Evolutionary conservation across 2,797 vertebrate genomes (phyloP).

Genomic region (Echiichthys vipera): DNA sequence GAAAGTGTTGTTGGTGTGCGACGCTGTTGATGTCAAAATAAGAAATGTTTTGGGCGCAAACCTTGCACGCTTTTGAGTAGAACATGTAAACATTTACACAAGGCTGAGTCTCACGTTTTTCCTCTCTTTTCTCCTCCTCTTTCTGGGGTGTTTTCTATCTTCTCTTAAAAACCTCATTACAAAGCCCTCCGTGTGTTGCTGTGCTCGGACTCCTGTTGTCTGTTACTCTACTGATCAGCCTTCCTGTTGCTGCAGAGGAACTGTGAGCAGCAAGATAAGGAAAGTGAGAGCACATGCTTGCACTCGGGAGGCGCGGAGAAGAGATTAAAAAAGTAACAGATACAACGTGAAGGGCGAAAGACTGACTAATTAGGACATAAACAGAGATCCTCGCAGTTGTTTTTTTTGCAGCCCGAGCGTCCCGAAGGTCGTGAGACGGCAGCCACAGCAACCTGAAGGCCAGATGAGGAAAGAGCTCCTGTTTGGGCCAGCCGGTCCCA

Average conservation of each 20-base stretch:
- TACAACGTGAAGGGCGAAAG: slow-evolving; percentile 50
- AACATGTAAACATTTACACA: slow-evolving; percentile 83
- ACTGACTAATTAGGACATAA: slow-evolving; percentile 52
- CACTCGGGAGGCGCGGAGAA: slow-evolving; percentile 23
- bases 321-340: slow-evolving; percentile 38
- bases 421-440: background rate
- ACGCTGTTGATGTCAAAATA: slow-evolving; percentile 77
- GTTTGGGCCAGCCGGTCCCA: slow-evolving; percentile 12
- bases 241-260: slow-evolving; percentile 83
- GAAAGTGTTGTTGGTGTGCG: slow-evolving; percentile 50
- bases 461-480: slow-evolving; percentile 21
- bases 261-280: slow-evolving; percentile 82
- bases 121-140: slow-evolving; percentile 46
- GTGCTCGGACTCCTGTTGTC: slow-evolving; percentile 63
- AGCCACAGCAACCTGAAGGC: slow-evolving; percentile 12
- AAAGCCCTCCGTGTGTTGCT: slow-evolving; percentile 44
- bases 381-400: slow-evolving; percentile 38
- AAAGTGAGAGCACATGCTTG: slow-evolving; percentile 62
- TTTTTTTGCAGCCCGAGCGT: slow-evolving; percentile 26
- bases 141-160: slow-evolving; percentile 55
- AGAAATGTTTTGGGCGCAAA: slow-evolving; percentile 74
- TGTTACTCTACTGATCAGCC: slow-evolving; percentile 68
- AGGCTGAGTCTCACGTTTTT: slow-evolving; percentile 64
- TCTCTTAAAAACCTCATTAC: slow-evolving; percentile 58
- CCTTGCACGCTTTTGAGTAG: slow-evolving; percentile 53